Base-by-base conservation (phyloP, 2,113 vertebrate genomes). In the Prionailurus bengalensis region DNA sequence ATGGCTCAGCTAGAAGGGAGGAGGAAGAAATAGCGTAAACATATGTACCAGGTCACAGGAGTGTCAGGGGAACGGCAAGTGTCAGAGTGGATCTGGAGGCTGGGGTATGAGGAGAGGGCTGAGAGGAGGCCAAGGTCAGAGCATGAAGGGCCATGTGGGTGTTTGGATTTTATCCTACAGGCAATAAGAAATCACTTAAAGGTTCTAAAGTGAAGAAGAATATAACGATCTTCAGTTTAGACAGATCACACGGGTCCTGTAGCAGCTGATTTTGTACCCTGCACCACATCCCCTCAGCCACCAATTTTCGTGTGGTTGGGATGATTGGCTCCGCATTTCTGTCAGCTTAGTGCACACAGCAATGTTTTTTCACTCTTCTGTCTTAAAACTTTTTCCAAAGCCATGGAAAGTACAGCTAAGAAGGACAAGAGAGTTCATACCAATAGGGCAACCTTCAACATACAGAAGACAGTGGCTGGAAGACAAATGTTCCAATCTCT, bases 71-170 rank as follows among this genome's bases (percentile, higher is more conserved):
- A 71, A 66, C 9, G 45, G 39, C 3, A 27, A 61, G 39, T 71
- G 1, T 27, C 23, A 55, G 51, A 31, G 29, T 31, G 12, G 1
- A 25, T 29, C 33, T 29, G 45, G 33, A 48, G 4, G 9, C 42
- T 5, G 36, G n/a, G 7, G 3, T 45, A 0, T 17, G 27, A 48
- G 12, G 4, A 71, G 36, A 89, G 8, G 29, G 6, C 0, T 4
- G 53, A 48, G 17, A 76, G 27, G 36, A 83, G 16, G 21, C 29
- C 5, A 51, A 61, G 68, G 42, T 0, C 31, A 68, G 12, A 78
- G 3, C 5, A 31, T 4, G 29, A 63, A 66, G 2, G 10, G 4
- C 39, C n/a, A 0, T 25, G 23, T 39, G 33, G 58, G 23, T 45
- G 33, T 36, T 85, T 85, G 55, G 4, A 78, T 81, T 51, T 96